Percentiles rank a stretch among this genome's conserved stretches.
These are phyloP conservation scores for Neosilurus mollespiculum DNA, from an alignment of 2,797 vertebrate species.

Conservation along the genomic window DNA sequence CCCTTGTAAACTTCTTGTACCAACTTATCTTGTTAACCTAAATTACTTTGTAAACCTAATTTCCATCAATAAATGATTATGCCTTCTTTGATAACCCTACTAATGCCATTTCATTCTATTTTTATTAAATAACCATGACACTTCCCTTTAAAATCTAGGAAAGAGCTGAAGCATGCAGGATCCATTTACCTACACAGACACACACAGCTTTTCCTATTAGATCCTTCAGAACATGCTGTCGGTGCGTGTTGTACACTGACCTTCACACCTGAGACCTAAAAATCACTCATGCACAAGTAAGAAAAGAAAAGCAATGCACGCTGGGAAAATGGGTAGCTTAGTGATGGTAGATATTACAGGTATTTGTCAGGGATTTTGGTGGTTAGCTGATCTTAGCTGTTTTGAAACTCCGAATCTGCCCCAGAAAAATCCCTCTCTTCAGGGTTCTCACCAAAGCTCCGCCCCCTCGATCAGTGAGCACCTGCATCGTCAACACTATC, in stretches of 20 bases:
- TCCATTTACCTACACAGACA: background rate
- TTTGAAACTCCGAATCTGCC: slow-evolving; percentile 18
- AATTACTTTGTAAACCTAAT: too few relatives aligned
- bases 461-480: background rate
- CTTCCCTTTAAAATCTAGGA: too few relatives aligned
- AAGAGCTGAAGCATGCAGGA: background rate
- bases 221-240: background rate
- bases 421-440: slow-evolving; percentile 14
- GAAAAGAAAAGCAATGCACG: background rate
- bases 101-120: too few relatives aligned
- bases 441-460: background rate
- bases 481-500: background rate
- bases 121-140: too few relatives aligned
- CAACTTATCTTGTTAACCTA: too few relatives aligned
- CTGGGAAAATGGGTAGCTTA: background rate
- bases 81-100: too few relatives aligned
- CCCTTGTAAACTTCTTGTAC: too few relatives aligned
- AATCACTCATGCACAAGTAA: background rate
- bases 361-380: slow-evolving; percentile 14
- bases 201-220: background rate
- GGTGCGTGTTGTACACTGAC: background rate
- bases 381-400: slow-evolving; percentile 12
- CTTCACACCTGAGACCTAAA: background rate
- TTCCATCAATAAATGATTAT: too few relatives aligned
- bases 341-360: slow-evolving; percentile 24